Evolutionary conservation across 2,888 invertebrate genomes (phyloP).

Genomic region (Eustalomyia histrio): DNA sequence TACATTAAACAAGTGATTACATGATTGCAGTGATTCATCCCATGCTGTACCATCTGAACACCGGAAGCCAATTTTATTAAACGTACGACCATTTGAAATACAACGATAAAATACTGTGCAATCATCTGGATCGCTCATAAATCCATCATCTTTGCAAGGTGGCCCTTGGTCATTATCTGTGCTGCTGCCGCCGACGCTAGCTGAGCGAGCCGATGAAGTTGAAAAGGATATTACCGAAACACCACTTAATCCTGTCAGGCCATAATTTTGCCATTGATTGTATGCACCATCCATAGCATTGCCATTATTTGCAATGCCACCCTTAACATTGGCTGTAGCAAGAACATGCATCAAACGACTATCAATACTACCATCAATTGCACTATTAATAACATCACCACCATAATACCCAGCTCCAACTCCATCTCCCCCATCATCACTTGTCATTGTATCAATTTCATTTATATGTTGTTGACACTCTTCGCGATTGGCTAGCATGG

Average conservation of each 20-base stretch:
- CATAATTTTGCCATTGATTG: slow-evolving; percentile 74
- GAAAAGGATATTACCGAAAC: slow-evolving; percentile 78
- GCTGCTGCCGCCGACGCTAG: slow-evolving; percentile 64
- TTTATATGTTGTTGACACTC: slow-evolving; percentile 83
- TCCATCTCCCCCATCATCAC: slow-evolving; percentile 58
- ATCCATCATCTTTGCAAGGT: slow-evolving; percentile 84
- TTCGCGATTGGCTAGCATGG: slow-evolving; percentile 84
- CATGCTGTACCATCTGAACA: slow-evolving; percentile 89
- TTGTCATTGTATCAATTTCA: slow-evolving; percentile 72
- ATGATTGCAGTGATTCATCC: slow-evolving; percentile 85
- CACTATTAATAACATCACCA: slow-evolving; percentile 64
- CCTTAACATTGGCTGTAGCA: slow-evolving; percentile 41
- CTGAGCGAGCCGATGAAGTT: slow-evolving; percentile 75
- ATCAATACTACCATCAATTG: slow-evolving; percentile 69
- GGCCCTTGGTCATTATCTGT: slow-evolving; percentile 68
- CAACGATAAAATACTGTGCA: slow-evolving; percentile 90
- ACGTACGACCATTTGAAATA: slow-evolving; percentile 83
- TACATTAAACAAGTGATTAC: slow-evolving; percentile 85
- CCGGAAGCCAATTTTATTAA: slow-evolving; percentile 84
- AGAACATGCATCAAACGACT: slow-evolving; percentile 55
- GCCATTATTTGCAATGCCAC: slow-evolving; percentile 66
- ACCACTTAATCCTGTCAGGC: slow-evolving; percentile 75
- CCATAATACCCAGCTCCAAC: slow-evolving; percentile 34
- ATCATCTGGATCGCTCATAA: slow-evolving; percentile 84
- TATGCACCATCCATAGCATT: slow-evolving; percentile 64